Conservation (phyloP, 2,888 invertebrate genomes). For the Brachypalpus laphriformis region DNA sequence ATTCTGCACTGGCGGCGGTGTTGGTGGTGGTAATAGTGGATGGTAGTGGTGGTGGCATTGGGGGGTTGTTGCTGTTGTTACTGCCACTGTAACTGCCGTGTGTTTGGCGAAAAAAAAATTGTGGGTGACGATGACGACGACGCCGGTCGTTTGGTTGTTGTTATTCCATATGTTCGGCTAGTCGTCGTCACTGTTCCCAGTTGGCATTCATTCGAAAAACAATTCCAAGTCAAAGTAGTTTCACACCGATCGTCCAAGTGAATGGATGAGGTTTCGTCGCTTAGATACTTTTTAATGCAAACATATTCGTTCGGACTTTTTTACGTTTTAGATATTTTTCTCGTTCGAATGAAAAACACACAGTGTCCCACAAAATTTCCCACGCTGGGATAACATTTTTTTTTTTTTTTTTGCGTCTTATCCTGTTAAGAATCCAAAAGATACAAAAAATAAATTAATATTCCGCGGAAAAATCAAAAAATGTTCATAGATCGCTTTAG, state of each 20-base stretch:
- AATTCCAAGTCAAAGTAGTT: conserved; percentile 49
- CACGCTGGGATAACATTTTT: not conserved
- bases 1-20: not conserved
- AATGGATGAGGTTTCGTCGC: conserved; percentile 59
- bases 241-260: conserved; percentile 48
- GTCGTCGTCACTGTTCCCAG: conserved; percentile 39
- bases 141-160: not conserved
- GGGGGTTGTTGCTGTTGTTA: not conserved
- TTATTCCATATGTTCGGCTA: conserved; percentile 44
- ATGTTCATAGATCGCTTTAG: not conserved
- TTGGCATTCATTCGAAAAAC: conserved; percentile 31
- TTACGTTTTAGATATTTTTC: not conserved
- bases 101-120: conserved; percentile 33
- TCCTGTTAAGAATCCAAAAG: conserved; percentile 5
- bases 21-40: not conserved
- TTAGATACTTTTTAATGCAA: conserved; percentile 26
- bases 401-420: not conserved
- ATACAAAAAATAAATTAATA: not conserved
- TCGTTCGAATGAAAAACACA: not conserved
- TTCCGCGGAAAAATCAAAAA: not conserved
- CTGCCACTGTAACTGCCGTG: conserved; percentile 8
- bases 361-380: too few species aligned
- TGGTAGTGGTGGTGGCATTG: not conserved
- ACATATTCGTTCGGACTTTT: not conserved
- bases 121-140: conserved; percentile 28